phyloP scores from a whole-genome alignment of 1,140 invertebrate genomes.

The Drosophila grimshawi region DNA sequence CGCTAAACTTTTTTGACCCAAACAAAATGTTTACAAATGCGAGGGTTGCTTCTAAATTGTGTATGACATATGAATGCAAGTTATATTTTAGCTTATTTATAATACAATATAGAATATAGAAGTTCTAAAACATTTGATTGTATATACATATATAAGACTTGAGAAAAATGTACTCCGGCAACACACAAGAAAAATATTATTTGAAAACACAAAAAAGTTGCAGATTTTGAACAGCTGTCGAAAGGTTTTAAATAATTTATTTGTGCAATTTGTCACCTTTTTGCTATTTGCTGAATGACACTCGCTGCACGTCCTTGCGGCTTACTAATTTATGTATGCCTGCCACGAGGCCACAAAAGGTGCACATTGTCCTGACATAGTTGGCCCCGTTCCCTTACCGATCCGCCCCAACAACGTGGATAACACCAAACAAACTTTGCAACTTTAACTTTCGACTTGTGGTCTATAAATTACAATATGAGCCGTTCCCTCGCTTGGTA shows the following conservation, averaged over 20 bases:
- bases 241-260: constrained; percentile 25
- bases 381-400: constrained; percentile 8
- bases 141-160: not conserved
- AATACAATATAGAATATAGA: too few relatives aligned
- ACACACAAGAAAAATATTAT: too few relatives aligned
- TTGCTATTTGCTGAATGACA: constrained; percentile 13
- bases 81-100: too few relatives aligned
- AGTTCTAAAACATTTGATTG: too few relatives aligned
- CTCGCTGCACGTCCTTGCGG: constrained; percentile 38
- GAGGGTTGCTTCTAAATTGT: constrained; percentile 8
- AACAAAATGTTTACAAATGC: not conserved
- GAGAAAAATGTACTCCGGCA: not conserved
- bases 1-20: constrained; percentile 57
- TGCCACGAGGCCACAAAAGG: constrained; percentile 54
- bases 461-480: constrained; percentile 82
- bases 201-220: too few relatives aligned
- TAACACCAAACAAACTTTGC: constrained; percentile 42
- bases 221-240: not conserved
- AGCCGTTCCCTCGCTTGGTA: constrained; percentile 36
- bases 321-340: constrained; percentile 73
- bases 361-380: constrained; percentile 25
- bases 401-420: not conserved
- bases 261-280: not conserved
- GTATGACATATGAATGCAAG: too few relatives aligned
- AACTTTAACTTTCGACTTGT: constrained; percentile 45